Conservation (phyloP, 2,888 invertebrate species). For the Zaprionus obscuricornis region DNA sequence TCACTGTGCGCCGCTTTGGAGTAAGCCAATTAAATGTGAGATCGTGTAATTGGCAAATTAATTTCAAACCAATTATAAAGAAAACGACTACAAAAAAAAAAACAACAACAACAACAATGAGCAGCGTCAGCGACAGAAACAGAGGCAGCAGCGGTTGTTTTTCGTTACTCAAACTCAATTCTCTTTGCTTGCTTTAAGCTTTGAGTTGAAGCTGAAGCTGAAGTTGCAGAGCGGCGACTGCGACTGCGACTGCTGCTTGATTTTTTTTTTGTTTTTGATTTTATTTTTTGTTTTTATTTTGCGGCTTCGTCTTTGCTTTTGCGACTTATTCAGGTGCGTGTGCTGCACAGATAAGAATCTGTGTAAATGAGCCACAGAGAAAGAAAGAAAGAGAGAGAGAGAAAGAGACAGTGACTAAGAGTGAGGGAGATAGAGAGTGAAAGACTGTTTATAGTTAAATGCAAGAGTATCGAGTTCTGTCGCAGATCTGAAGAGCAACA, state of each 20-base stretch:
- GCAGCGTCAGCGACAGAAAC: constrained; percentile 32
- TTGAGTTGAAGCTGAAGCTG: too few species aligned
- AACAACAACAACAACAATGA: constrained; percentile 20
- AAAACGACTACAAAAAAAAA: constrained; percentile 70
- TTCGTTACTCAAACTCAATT: not conserved
- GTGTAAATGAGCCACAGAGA: constrained; percentile 45
- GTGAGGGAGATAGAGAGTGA: not conserved
- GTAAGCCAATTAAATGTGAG: constrained; percentile 82
- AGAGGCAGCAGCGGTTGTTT: constrained; percentile 8
- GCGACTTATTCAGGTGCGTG: constrained; percentile 42
- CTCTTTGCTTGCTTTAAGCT: not conserved
- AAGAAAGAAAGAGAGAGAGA: not conserved
- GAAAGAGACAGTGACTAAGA: not conserved
- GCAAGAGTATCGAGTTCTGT: too few species aligned
- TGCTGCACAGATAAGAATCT: constrained; percentile 47
- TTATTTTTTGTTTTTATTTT: too few species aligned
- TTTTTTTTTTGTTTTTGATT: constrained; percentile 14
- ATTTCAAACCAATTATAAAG: constrained; percentile 82
- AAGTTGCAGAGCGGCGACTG: too few species aligned
- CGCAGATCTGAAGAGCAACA: too few species aligned
- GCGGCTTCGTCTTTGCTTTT: too few species aligned
- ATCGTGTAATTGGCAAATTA: constrained; percentile 83
- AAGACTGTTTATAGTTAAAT: too few species aligned
- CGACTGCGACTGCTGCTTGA: constrained; percentile 1
- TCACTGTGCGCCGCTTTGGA: constrained; percentile 49